Evolutionary conservation across 1,140 invertebrate genomes (phyloP).

Genomic region (Hesperophylax magnus): DNA sequence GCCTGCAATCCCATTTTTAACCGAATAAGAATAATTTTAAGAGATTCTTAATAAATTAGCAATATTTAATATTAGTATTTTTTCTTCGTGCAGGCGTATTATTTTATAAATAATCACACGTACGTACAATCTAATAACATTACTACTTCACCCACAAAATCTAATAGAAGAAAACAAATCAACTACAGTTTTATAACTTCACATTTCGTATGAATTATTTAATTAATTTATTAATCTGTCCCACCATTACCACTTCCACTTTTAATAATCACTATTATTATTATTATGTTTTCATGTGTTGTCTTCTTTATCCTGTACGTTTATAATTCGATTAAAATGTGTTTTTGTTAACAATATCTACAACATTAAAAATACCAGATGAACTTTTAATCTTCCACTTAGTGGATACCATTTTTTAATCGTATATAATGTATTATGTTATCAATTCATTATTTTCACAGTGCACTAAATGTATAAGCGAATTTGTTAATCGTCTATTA

Average conservation of each 20-base stretch:
- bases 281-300: not conserved
- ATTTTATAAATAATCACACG: not conserved
- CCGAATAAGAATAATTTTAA: no score
- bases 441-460: conserved; percentile 32
- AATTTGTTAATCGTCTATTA: conserved; percentile 45
- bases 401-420: conserved; percentile 56
- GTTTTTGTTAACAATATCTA: conserved; percentile 11
- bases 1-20: no score
- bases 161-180: conserved; percentile 5
- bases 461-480: conserved; percentile 55
- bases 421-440: conserved; percentile 42
- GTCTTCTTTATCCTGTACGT: conserved; percentile 20
- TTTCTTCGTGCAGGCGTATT: no score
- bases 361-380: conserved; percentile 38
- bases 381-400: conserved; percentile 52
- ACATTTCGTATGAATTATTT: no score
- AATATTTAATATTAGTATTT: no score
- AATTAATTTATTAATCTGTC: not conserved
- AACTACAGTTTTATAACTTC: conserved; percentile 19
- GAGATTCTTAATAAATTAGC: no score
- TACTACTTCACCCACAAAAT: not conserved
- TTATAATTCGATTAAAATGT: conserved; percentile 48
- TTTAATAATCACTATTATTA: conserved; percentile 36
- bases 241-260: not conserved
- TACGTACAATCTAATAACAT: conserved; percentile 13